These are phyloP conservation scores for Galago senegalensis DNA, from an alignment of 2,797 vertebrate genomes.

Conservation along the genomic window DNA sequence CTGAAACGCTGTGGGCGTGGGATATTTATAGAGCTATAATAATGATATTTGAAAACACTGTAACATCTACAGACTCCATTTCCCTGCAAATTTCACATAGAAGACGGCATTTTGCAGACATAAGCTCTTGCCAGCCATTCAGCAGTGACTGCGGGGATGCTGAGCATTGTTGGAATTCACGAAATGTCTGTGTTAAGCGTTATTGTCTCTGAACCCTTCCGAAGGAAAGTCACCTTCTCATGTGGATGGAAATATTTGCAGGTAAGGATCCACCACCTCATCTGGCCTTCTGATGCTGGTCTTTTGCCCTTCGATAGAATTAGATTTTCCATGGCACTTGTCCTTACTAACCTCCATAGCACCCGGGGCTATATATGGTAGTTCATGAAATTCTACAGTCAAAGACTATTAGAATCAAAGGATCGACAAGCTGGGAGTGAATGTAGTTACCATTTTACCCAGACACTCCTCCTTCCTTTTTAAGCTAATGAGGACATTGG, in stretches of 20 bases:
- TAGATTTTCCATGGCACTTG: neutral
- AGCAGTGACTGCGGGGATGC: neutral
- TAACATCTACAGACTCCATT: slow-evolving; percentile 69
- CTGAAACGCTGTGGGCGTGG: slow-evolving; percentile 72
- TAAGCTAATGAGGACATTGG: neutral
- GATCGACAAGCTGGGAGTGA: neutral
- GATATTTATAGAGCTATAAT: slow-evolving; percentile 80
- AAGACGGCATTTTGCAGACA: slow-evolving; percentile 60
- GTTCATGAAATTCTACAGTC: neutral
- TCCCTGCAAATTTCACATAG: slow-evolving; percentile 38
- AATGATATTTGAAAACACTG: slow-evolving; percentile 79
- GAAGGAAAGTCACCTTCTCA: neutral
- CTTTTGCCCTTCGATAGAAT: slow-evolving; percentile 4
- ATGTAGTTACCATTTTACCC: neutral
- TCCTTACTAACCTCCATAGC: neutral
- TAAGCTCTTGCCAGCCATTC: slow-evolving; percentile 33
- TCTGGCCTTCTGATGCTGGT: neutral
- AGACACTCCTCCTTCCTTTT: neutral
- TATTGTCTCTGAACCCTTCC: neutral
- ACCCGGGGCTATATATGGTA: neutral
- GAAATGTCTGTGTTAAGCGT: neutral
- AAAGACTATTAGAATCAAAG: neutral
- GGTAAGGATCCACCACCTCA: neutral
- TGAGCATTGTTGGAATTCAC: neutral
- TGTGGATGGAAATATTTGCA: neutral